Base-by-base conservation (phyloP, 1,140 invertebrate genomes). In the Luehdorfia chinensis region DNA sequence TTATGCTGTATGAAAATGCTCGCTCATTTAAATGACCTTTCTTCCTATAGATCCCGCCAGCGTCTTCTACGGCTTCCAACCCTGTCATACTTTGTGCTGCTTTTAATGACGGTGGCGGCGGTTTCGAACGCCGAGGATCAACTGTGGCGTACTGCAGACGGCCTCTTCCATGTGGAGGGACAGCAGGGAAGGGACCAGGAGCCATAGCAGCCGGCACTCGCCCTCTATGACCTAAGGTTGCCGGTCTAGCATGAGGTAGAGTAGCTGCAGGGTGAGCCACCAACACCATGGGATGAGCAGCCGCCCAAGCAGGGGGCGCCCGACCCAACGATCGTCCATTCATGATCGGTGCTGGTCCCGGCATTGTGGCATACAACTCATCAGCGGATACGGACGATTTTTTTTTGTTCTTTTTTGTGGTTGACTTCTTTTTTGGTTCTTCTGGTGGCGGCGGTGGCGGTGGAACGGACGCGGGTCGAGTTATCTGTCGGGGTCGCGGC, bases 21-120 rank as follows among this genome's bases (percentile, higher is more conserved):
- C 96, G 87, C 75, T 98, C 96, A 76, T 98, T 98, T 43, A 98
- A 80, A 71, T 97, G 96, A 0, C 96, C 96, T 66, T 97, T 96
- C 67, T 95, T 93, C 34, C 94, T 89, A 73, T 97, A 97, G 0
- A 95, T 96, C 23, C 94, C 94, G 21, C 94, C 95, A 4, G 93
- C 90, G 7, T 94, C 95, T 31, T 94, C 94, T 15, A 91, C 92
- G 7, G 91, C 91, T 50, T 89, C 90, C 50, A 90, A 73, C 2
- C 88, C 91, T 0, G 93, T 95, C 50, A 94, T 94, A n/a, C 94
- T 94, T n/a, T 93, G 90, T 1, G 93, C 91, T 0, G 94, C 91
- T 19, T 94, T 92, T 59, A 93, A 88, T 18, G 92, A 88, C 25
- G 94, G 93, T 2, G 92, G 90, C 0, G 93, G 91, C 2, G 94